Evolutionary conservation across 2,888 invertebrate genomes (phyloP), one percentile per base, ranked within the genome.

Genomic region (Isotomurus palustris): DNA sequence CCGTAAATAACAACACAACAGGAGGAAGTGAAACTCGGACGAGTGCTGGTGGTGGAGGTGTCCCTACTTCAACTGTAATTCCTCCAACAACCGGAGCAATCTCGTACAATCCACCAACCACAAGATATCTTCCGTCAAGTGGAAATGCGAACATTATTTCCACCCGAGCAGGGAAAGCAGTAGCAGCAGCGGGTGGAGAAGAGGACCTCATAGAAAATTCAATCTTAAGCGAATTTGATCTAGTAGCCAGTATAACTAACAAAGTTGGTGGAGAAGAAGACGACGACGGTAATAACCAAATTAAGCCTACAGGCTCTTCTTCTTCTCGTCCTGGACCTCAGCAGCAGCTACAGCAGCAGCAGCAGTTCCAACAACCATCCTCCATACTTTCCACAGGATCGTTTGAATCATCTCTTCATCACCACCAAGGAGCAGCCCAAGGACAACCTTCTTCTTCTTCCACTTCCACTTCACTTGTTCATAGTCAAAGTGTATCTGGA

Each of bases 191-290:
- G 19, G 8, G 21, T 8, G 25, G 36, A 44, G 54, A 38, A 50
- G 58, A 54, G 44, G 58, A 58, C 45, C 54, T 50, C 27, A 25
- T 45, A 44, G 38, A 60, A 56, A 63, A 57, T 57, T 55, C 57
- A 54, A 61, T 67, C 63, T 48, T 65, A 50, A 63, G 63, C 63
- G 65, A 67, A 63, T 60, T 63, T 56, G 67, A 67, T 65, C 65
- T 67, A 53, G 67, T 67, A 40, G 65, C 65, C 21, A 65, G 65
- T 58, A 58, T 65, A n/a, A n/a, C n/a, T 54, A 65, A 65, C 36
- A 58, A 50, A 56, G 53, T 48, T 53, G 55, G 53, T 25, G 53
- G 43, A 40, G 56, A 53, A 8, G 53, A 53, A 35, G 60, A 41
- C 43, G 53, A 56, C 17, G 44, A 50, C 53, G 43, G 50, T 49